These are phyloP conservation scores for Drosophila imparisetae DNA, from an alignment of 2,888 invertebrate genomes.

Conservation along the genomic window DNA sequence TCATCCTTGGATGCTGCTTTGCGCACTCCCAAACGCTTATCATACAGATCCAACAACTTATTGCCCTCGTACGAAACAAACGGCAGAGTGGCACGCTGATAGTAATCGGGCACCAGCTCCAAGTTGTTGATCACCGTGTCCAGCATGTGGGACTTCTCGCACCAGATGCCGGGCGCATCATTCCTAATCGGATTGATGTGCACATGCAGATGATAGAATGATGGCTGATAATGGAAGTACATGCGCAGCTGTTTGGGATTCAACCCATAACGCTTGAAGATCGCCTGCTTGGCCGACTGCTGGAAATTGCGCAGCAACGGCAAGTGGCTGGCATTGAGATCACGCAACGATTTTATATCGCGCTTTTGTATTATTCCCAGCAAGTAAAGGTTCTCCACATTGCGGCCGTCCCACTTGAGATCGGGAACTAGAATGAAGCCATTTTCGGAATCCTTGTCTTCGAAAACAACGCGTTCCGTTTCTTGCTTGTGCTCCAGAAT, in stretches of 20 bases:
- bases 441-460: constrained; percentile 89
- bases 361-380: constrained; percentile 91
- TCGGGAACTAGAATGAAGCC: constrained; percentile 97
- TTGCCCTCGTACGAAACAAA: constrained; percentile 92
- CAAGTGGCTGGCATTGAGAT: constrained; percentile 91
- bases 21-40: constrained; percentile 70
- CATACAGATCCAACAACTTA: constrained; percentile 88
- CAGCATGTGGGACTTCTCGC: constrained; percentile 94
- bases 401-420: constrained; percentile 96
- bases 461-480: constrained; percentile 93
- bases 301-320: constrained; percentile 93
- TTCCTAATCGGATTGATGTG: constrained; percentile 94
- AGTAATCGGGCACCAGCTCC: constrained; percentile 92
- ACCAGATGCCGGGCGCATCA: constrained; percentile 92
- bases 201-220: constrained; percentile 98
- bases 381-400: constrained; percentile 91
- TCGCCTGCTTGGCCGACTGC: constrained; percentile 90
- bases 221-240: constrained; percentile 98
- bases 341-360: constrained; percentile 93
- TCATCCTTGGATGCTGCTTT: background rate
- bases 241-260: constrained; percentile 90
- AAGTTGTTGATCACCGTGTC: constrained; percentile 96
- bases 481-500: constrained; percentile 96
- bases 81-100: constrained; percentile 91
- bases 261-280: constrained; percentile 91